Conservation (phyloP, 1,140 invertebrate genomes). For the Metaphire vulgaris region DNA sequence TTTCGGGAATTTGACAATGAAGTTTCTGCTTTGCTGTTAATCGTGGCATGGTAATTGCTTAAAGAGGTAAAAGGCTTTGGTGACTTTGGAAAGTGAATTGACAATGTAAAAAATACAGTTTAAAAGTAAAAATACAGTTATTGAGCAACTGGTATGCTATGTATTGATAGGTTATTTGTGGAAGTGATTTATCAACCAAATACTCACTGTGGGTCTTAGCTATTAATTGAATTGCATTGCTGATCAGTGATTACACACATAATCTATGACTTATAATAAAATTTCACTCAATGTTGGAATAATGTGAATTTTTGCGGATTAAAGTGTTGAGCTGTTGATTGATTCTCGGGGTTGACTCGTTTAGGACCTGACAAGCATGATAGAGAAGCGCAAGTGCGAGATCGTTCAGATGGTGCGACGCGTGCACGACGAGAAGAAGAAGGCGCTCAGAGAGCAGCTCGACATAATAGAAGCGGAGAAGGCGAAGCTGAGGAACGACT, state of each 20-base stretch:
- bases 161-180: not conserved
- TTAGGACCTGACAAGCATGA: constrained; percentile 60
- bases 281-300: not conserved
- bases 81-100: not conserved
- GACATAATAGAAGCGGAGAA: constrained; percentile 82
- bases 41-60: too few species aligned
- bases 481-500: constrained; percentile 77
- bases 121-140: not conserved
- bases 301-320: too few species aligned
- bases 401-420: constrained; percentile 64
- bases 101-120: not conserved
- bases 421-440: constrained; percentile 72
- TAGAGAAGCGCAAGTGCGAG: constrained; percentile 66
- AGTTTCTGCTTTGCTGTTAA: too few species aligned
- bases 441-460: constrained; percentile 77
- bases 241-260: not conserved
- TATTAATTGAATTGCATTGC: not conserved
- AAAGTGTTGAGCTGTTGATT: too few species aligned
- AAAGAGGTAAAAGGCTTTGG: too few species aligned
- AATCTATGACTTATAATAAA: too few species aligned
- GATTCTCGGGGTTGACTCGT: not conserved
- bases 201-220: not conserved
- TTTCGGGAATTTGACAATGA: not conserved
- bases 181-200: not conserved
- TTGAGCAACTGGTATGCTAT: too few species aligned